phyloP scores from a whole-genome alignment of 2,888 invertebrate genomes.

The Cerceris rybyensis region DNA sequence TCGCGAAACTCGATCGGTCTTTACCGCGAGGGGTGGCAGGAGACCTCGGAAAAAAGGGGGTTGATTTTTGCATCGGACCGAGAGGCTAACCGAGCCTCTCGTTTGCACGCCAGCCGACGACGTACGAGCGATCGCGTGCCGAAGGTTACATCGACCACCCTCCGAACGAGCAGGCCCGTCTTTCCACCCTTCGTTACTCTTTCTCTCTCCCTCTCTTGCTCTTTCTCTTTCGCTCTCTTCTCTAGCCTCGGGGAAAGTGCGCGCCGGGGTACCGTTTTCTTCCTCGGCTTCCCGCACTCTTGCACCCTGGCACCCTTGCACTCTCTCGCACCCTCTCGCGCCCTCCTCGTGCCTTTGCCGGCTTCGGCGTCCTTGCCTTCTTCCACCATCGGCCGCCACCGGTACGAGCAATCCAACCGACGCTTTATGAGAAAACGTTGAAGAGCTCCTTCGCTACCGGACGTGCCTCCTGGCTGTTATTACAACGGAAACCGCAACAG shows the following conservation, averaged over 20 bases:
- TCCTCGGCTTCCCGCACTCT: not conserved
- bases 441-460: conserved; percentile 69
- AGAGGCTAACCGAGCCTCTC: conserved; percentile 51
- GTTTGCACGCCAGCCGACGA: conserved; percentile 63
- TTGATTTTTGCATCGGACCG: not conserved
- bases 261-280: not conserved
- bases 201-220: conserved; percentile 15
- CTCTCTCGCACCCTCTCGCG: not conserved
- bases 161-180: conserved; percentile 23
- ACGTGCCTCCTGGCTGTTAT: conserved; percentile 72
- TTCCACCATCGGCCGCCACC: conserved; percentile 35
- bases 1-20: not conserved
- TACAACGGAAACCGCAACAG: conserved; percentile 68
- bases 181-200: conserved; percentile 29
- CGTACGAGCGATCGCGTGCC: conserved; percentile 75
- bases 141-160: conserved; percentile 76
- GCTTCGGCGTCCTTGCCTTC: conserved; percentile 29
- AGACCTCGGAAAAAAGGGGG: not conserved
- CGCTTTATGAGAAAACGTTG: conserved; percentile 73
- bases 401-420: conserved; percentile 60
- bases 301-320: not conserved
- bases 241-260: not conserved
- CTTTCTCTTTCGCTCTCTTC: not conserved
- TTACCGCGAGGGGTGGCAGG: not conserved
- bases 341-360: conserved; percentile 16